A percentile compares a stretch with the other conserved stretches of the same genome.
Conservation (phyloP, 2,113 vertebrate genomes). For the Rattus norvegicus region DNA sequence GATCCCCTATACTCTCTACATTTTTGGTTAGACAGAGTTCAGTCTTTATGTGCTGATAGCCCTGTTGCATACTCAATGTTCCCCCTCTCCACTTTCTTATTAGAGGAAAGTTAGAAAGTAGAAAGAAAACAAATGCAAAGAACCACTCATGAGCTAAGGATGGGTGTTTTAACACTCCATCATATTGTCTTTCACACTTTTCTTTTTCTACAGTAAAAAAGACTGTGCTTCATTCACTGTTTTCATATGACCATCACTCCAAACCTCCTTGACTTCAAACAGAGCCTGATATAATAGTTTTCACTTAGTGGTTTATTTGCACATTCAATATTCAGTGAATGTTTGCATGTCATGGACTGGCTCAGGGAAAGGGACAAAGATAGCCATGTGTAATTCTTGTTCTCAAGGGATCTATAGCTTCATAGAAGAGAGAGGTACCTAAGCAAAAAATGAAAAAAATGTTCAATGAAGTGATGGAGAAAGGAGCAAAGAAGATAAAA, state of each 20-base stretch:
- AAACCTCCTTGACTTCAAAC: background rate
- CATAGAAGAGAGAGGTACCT: background rate
- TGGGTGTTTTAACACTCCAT: background rate
- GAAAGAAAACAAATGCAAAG: background rate
- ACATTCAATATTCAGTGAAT: slow-evolving; percentile 12
- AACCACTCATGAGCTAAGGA: background rate
- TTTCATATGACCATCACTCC: background rate
- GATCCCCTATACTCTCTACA: background rate
- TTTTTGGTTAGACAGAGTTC: background rate
- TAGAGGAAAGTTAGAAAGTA: background rate
- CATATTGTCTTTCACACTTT: background rate
- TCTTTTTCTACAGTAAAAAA: background rate
- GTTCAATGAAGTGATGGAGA: background rate
- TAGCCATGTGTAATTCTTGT: background rate
- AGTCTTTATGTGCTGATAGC: background rate
- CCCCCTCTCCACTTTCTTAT: background rate
- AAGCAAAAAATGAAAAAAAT: slow-evolving; percentile 8
- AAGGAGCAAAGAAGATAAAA: background rate
- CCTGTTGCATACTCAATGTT: background rate
- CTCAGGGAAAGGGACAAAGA: background rate
- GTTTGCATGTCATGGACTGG: background rate
- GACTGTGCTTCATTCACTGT: background rate
- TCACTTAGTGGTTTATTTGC: background rate
- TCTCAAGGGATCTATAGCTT: background rate
- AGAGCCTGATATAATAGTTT: background rate